phyloP scores from a whole-genome alignment of 2,888 invertebrate species.

The Xestoiulus laeticollis region DNA sequence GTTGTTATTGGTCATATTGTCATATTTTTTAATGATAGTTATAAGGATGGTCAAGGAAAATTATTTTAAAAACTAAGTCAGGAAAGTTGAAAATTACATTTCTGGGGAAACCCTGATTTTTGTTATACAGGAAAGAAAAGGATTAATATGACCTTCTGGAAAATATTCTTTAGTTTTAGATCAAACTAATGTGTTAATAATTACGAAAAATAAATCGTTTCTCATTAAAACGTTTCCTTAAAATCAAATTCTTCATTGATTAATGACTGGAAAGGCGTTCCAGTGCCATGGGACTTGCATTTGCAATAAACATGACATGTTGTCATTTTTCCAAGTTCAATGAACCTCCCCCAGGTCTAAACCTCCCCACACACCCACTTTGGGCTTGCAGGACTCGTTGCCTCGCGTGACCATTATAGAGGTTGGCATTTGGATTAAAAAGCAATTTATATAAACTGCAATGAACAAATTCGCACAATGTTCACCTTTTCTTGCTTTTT shows the following conservation, averaged over 20 bases:
- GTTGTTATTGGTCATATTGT: too few relatives aligned
- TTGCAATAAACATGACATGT: not conserved
- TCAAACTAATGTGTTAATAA: not conserved
- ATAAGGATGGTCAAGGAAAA: too few relatives aligned
- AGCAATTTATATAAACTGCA: not conserved
- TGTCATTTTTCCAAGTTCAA: slow-evolving; percentile 11
- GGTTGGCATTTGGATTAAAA: not conserved
- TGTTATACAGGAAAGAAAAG: too few relatives aligned
- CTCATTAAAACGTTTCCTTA: not conserved
- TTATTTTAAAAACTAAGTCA: too few relatives aligned
- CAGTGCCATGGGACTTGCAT: not conserved
- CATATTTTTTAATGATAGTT: too few relatives aligned
- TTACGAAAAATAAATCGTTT: not conserved
- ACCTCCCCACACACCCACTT: not conserved
- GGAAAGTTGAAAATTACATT: too few relatives aligned
- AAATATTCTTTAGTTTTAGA: not conserved
- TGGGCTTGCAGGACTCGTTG: not conserved
- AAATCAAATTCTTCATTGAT: not conserved
- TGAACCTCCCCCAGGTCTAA: not conserved
- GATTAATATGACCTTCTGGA: too few relatives aligned
- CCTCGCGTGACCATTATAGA: not conserved
- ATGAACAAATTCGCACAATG: not conserved
- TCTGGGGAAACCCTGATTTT: too few relatives aligned
- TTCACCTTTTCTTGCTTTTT: not conserved
- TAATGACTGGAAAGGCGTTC: too few relatives aligned